Evolutionary conservation across 2,888 invertebrate genomes (phyloP).

Genomic region (Cheiracanthium punctorium): DNA sequence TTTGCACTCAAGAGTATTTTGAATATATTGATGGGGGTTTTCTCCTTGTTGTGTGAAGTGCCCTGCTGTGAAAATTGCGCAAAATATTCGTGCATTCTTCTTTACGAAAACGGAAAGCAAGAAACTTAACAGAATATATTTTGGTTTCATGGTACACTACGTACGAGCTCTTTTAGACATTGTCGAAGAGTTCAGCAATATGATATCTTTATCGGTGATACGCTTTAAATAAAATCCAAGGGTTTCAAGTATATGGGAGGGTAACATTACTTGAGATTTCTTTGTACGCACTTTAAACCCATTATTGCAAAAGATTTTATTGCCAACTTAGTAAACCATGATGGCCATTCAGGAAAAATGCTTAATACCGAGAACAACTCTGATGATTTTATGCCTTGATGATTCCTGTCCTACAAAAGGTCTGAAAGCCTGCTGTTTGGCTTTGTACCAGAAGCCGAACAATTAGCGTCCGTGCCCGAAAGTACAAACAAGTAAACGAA

Average conservation of each 20-base stretch:
- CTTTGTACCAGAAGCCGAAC: conserved; percentile 33
- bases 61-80: too few species aligned
- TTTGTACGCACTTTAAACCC: not conserved
- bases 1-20: too few species aligned
- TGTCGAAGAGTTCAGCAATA: not conserved
- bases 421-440: not conserved
- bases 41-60: too few species aligned
- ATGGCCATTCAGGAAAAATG: not conserved
- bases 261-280: not conserved
- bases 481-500: not conserved
- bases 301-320: not conserved
- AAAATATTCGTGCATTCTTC: too few species aligned
- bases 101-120: too few species aligned
- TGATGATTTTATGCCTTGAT: not conserved
- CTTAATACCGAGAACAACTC: not conserved
- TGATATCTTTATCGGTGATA: not conserved
- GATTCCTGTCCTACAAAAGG: conserved; percentile 6
- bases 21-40: too few species aligned
- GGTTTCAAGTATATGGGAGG: not conserved
- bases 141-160: not conserved
- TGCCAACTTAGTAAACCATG: not conserved
- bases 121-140: not conserved
- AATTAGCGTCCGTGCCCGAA: conserved; percentile 34
- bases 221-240: not conserved
- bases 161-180: not conserved